Evolutionary conservation across 1,140 invertebrate species (phyloP), one percentile per base, ranked within the genome.

Genomic region (Ylistrum balloti): DNA sequence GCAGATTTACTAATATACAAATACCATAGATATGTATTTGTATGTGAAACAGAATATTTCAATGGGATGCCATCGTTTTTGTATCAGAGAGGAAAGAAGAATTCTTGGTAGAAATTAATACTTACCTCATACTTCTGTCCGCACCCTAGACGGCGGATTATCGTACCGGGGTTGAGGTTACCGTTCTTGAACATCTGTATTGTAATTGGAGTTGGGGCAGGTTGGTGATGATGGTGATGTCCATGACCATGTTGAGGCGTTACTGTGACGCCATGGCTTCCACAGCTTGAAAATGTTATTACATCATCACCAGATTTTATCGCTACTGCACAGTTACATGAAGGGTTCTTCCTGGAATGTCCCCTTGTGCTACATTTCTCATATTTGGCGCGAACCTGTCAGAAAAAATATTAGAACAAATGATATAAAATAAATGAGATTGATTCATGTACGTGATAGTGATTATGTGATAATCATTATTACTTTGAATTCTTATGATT

Each of bases 281-380:
- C 48, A 90, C 94, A 95, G 86, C 93, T 92, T 48, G 92, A 92
- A 22, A 96, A 92, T 10, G 92, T 93, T 35, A 96, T 95, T 91
- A 96, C 95, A 88, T 96, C 95, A 95, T 96, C 95, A 86, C 94
- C 95, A 41, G 95, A 95, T 89, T 93, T 93, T 9, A 96, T 92
- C 15, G 95, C 95, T 15, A 94, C 95, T n/a, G 93, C 95, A 91
- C 95, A 95, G 90, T 96, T 96, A 90, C 95, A 96, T 15, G 95
- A 93, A 11, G 94, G 92, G 15, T 92, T 74, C 22, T 91, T 86
- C 34, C 89, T 34, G 22, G 56, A 74, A 74, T 74, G 56, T 5
- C 35, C 13, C 35, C 56, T 22, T 28, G 33, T 89, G 35, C 90
- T 93, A 33, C 93, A 94, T 33, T 93, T 93, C 10, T 86, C 87